Percentiles rank a stretch among this genome's conserved stretches.
Evolutionary conservation across 2,888 invertebrate species (phyloP).

Genomic region (Congeria kusceri): DNA sequence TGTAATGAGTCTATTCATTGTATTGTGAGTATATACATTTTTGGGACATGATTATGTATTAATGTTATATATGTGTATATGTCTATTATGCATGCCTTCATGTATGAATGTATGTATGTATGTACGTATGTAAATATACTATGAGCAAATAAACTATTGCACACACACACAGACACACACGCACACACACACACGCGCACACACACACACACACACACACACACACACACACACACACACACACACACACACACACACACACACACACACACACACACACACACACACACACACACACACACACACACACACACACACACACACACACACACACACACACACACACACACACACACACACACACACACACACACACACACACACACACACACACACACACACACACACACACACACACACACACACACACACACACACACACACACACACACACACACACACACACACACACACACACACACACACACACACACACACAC

Average conservation of each 20-base stretch:
- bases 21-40: too few species aligned
- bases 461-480: background rate
- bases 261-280: constrained; percentile 32
- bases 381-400: constrained; percentile 26
- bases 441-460: background rate
- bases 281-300: constrained; percentile 18
- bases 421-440: constrained; percentile 20
- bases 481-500: background rate
- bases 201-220: constrained; percentile 37
- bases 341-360: constrained; percentile 35
- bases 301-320: constrained; percentile 18
- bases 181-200: constrained; percentile 25
- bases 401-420: constrained; percentile 15
- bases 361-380: constrained; percentile 28
- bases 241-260: constrained; percentile 23
- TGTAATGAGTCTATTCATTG: too few species aligned
- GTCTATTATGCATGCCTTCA: too few species aligned
- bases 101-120: too few species aligned
- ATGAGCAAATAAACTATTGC: too few species aligned
- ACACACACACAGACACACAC: constrained; percentile 24
- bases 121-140: too few species aligned
- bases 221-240: constrained; percentile 37
- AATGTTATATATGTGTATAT: too few species aligned
- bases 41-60: too few species aligned
- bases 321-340: constrained; percentile 26